Conservation (phyloP, 2,888 invertebrate species). For the Drosophila ezoana region DNA sequence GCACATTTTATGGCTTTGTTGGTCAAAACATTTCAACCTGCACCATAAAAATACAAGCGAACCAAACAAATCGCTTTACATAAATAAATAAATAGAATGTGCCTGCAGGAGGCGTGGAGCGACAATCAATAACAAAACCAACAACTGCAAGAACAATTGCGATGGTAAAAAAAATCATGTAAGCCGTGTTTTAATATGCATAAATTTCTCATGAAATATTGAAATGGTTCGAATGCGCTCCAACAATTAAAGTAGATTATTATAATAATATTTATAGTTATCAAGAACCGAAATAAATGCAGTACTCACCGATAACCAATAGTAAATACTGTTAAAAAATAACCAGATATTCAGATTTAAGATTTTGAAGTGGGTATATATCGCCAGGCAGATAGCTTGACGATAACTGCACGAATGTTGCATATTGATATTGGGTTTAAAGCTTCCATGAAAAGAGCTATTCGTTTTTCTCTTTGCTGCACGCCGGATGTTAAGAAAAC, state of each 20-base stretch:
- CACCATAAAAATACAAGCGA: slow-evolving; percentile 45
- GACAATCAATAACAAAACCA: slow-evolving; percentile 16
- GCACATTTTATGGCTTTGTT: slow-evolving; percentile 63
- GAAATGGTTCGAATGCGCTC: slow-evolving; percentile 23
- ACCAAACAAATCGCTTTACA: slow-evolving; percentile 49
- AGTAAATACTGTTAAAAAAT: background rate
- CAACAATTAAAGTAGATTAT: slow-evolving; percentile 45
- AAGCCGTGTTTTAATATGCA: slow-evolving; percentile 45
- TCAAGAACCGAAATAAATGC: slow-evolving; percentile 1
- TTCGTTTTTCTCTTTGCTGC: too few relatives aligned
- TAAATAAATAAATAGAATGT: slow-evolving; percentile 55
- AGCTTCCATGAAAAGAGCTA: too few relatives aligned
- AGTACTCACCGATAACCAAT: slow-evolving; percentile 1
- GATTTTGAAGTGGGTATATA: too few relatives aligned
- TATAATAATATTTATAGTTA: slow-evolving; percentile 35
- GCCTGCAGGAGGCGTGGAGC: background rate
- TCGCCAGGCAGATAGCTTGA: too few relatives aligned
- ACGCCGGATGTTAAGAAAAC: too few relatives aligned
- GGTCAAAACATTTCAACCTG: slow-evolving; percentile 59
- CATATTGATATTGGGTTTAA: too few relatives aligned
- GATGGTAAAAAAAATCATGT: slow-evolving; percentile 32
- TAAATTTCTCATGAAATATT: slow-evolving; percentile 53
- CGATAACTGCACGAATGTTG: too few relatives aligned
- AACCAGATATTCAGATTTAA: background rate
- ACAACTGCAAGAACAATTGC: slow-evolving; percentile 14